Conservation (phyloP, 1,140 invertebrate species). For the Hetaerina americana region DNA sequence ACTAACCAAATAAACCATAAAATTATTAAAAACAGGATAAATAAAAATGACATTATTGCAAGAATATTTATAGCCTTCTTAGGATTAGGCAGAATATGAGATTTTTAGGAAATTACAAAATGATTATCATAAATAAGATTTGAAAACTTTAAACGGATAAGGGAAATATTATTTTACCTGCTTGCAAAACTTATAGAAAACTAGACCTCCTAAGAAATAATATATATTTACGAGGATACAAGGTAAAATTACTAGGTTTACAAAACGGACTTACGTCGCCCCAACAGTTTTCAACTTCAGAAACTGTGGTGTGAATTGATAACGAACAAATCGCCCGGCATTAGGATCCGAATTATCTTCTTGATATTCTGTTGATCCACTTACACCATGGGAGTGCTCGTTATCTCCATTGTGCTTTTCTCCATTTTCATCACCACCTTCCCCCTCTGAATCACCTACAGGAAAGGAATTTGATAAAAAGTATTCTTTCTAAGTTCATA, state of each 20-base stretch:
- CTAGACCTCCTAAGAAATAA: too few species aligned
- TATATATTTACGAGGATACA: too few species aligned
- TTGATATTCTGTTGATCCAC: constrained; percentile 20
- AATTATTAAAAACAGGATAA: background rate
- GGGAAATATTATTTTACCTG: too few species aligned
- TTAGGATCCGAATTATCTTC: constrained; percentile 68
- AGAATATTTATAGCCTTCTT: constrained; percentile 8
- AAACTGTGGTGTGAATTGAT: constrained; percentile 93
- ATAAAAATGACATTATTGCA: constrained; percentile 11
- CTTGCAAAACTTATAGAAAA: too few species aligned
- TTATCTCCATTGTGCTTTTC: background rate
- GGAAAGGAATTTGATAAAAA: background rate
- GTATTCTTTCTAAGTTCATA: background rate
- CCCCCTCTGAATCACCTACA: background rate
- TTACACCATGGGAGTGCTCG: background rate
- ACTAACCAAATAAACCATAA: background rate
- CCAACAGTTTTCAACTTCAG: constrained; percentile 92
- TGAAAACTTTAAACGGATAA: too few species aligned
- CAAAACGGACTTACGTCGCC: constrained; percentile 69
- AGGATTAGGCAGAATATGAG: too few species aligned
- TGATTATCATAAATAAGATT: too few species aligned
- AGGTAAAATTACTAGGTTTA: too few species aligned
- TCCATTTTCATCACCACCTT: background rate
- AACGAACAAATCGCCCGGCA: constrained; percentile 88
- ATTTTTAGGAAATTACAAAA: too few species aligned